Evolutionary conservation across 2,888 invertebrate genomes (phyloP).

Genomic region (Tenthredo scrophulariae): DNA sequence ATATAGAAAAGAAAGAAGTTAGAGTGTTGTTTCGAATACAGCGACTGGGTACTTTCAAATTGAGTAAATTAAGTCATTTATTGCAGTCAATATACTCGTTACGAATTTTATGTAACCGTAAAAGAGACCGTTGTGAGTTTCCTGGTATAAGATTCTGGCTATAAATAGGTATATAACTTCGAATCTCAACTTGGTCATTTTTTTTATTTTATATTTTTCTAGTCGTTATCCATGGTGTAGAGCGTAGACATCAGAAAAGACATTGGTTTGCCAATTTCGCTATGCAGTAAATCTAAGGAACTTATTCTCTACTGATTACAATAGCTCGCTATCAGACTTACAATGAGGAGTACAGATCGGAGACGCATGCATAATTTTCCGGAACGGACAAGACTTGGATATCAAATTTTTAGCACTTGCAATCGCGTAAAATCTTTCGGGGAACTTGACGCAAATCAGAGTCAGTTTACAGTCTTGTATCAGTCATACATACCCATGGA

Average conservation of each 20-base stretch:
- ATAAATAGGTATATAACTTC: not conserved
- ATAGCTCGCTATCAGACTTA: not conserved
- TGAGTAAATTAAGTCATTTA: not conserved
- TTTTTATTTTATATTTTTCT: not conserved
- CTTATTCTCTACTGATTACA: not conserved
- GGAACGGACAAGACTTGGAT: not conserved
- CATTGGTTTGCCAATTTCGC: not conserved
- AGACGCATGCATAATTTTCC: not conserved
- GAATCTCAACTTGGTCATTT: not conserved
- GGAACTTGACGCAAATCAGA: not conserved
- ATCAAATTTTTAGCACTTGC: not conserved
- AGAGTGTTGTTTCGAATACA: not conserved
- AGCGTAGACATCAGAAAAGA: not conserved
- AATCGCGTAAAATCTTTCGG: not conserved
- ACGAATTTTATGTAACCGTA: not conserved
- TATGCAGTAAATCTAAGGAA: not conserved
- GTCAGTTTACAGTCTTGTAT: not conserved
- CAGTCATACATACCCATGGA: too few relatives aligned
- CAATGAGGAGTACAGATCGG: not conserved
- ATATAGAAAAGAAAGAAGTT: not conserved
- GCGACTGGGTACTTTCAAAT: not conserved
- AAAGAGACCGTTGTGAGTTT: not conserved
- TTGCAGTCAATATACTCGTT: not conserved
- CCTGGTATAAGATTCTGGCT: not conserved
- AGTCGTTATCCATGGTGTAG: not conserved